These are phyloP conservation scores for Cariama cristata DNA, from an alignment of 2,113 vertebrate species.

Conservation along the genomic window DNA sequence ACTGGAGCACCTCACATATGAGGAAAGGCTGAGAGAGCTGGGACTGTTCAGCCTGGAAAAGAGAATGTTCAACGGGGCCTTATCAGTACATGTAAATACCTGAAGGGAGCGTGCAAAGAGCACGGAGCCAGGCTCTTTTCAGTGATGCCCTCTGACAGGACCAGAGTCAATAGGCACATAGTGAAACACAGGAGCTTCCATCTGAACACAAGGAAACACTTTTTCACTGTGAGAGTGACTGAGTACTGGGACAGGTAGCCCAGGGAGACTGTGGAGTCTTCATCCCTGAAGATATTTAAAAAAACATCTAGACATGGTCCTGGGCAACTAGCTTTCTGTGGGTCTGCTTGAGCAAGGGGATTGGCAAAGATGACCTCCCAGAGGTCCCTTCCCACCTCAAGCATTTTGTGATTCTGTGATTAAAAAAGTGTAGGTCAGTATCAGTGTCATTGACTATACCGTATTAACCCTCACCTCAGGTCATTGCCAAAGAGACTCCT, in stretches of 20 bases:
- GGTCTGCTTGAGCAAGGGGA: neutral
- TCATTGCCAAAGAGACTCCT: neutral
- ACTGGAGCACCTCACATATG: neutral
- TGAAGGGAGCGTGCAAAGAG: no score
- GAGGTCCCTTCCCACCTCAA: neutral
- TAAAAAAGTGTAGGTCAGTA: neutral
- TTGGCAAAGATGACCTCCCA: neutral
- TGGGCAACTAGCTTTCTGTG: neutral
- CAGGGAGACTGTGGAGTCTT: neutral
- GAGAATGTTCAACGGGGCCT: neutral
- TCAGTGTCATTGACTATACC: neutral
- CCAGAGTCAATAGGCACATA: neutral
- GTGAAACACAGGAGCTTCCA: neutral
- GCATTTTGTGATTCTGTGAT: neutral
- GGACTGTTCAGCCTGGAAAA: neutral
- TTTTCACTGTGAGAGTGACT: neutral
- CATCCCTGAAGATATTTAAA: neutral
- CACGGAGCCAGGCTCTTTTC: neutral
- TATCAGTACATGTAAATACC: no score
- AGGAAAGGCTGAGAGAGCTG: neutral
- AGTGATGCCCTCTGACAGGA: neutral
- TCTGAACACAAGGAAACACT: neutral
- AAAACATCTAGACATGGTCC: neutral
- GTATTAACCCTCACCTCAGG: neutral
- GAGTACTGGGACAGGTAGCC: neutral